Conservation (phyloP, 2,888 invertebrate genomes). For the Rotaria socialis region DNA sequence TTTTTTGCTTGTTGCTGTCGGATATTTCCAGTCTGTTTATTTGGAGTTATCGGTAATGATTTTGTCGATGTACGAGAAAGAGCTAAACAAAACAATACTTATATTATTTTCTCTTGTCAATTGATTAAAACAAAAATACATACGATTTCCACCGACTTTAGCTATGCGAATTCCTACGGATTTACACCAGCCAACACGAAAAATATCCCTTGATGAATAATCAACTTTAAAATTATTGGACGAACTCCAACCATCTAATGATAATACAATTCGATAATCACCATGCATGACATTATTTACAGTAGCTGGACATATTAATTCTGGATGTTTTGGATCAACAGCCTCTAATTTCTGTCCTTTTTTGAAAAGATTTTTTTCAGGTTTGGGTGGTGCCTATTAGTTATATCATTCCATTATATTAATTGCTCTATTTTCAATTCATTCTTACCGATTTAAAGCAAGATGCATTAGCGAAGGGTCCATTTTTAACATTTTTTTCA, state of each 20-base stretch:
- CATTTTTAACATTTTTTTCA: conserved; percentile 80
- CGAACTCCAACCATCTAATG: conserved; percentile 83
- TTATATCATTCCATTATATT: no score
- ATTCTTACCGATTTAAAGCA: conserved; percentile 71
- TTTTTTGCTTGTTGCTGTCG: background rate
- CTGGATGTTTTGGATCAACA: conserved; percentile 92
- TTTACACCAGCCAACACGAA: conserved; percentile 91
- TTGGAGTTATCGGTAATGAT: background rate
- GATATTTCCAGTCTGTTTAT: conserved; percentile 1
- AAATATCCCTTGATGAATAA: conserved; percentile 87
- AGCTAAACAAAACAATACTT: background rate
- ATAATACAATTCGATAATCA: conserved; percentile 33
- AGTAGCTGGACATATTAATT: conserved; percentile 90
- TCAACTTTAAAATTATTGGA: conserved; percentile 95
- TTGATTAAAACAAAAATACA: background rate
- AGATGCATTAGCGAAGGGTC: conserved; percentile 80
- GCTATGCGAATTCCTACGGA: conserved; percentile 86
- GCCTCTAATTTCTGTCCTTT: conserved; percentile 91
- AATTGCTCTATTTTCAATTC: no score
- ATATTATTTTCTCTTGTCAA: no score
- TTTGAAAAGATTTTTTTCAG: conserved; percentile 76
- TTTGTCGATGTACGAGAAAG: background rate
- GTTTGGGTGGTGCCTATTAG: conserved; percentile 67
- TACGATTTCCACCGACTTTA: conserved; percentile 69
- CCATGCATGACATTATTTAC: conserved; percentile 60